Base-by-base conservation (phyloP, 2,113 vertebrate genomes). In the Gobio gobio region DNA sequence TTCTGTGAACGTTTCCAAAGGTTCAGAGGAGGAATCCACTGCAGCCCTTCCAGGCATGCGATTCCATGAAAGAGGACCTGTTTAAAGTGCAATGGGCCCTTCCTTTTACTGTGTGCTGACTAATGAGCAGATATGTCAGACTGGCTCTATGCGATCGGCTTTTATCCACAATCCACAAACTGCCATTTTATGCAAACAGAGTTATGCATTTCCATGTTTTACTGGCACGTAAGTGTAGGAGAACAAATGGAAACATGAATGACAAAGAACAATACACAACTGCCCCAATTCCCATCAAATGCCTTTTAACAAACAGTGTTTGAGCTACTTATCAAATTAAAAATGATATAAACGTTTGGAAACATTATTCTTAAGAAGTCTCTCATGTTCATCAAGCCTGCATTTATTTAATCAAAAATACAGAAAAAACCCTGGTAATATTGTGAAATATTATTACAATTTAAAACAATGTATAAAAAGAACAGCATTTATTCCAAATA, bases 51-150 rank as follows among this genome's bases (percentile, higher is more conserved):
- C 70, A 86, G 77, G 82, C 87, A 84, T 64, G 82, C 51, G 33
- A 14, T 84, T 83, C 84, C 51, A 78, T 86, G 85, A 86, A 88
- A 84, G 77, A 10, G 72, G 70, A 81, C 70, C 73, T 26, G 72
- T 72, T 83, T 70, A 59, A 86, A 86, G 79, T 82, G 49, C 43
- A 14, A 51, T 20, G 51, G 81, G 82, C 51, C 68, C 59, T 86
- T 88, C 68, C 84, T 84, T 88, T 75, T 86, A 83, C 47, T 68
- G 47, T 59, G 64, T 24, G 74, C 73, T 79, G 64, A 74, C 80
- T 86, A 83, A 88, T 85, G 74, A 79, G 54, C 40, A 58, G 73
- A 49, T 85, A 58, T 85, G 63, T 40, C 83, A 24, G 13, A 56
- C 72, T 12, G 43, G 72, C 13, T 56, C 73, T 59, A 26, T 76